These are phyloP conservation scores for Amblyjoppa fuscipennis DNA, from an alignment of 2,888 invertebrate species.

Conservation along the genomic window DNA sequence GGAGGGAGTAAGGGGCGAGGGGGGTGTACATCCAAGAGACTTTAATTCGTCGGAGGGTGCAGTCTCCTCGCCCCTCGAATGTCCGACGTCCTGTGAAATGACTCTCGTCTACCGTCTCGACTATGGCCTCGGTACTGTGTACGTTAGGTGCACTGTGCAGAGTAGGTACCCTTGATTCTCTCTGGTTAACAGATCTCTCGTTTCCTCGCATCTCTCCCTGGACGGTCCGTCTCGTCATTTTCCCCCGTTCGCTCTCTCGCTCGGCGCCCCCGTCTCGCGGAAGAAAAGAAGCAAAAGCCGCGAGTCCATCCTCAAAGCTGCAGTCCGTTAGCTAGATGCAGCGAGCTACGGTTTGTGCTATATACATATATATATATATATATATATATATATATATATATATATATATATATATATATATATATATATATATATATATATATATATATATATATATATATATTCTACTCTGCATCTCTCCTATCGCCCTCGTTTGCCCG, in stretches of 20 bases:
- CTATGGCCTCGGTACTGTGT: neutral
- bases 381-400: neutral
- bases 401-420: neutral
- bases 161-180: constrained; percentile 53
- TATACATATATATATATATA: neutral
- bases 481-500: constrained; percentile 61
- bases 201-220: constrained; percentile 11
- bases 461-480: constrained; percentile 71
- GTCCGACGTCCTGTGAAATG: constrained; percentile 54
- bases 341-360: constrained; percentile 28
- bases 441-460: neutral
- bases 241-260: constrained; percentile 33
- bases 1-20: neutral
- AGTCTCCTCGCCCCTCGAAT: constrained; percentile 36
- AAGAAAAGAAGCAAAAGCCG: constrained; percentile 77
- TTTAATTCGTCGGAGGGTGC: constrained; percentile 17
- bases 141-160: constrained; percentile 22
- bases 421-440: neutral
- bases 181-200: constrained; percentile 39
- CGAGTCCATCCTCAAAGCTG: constrained; percentile 82
- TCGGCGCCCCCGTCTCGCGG: constrained; percentile 38
- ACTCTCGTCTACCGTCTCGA: constrained; percentile 56
- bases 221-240: constrained; percentile 54
- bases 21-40: constrained; percentile 8
- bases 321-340: constrained; percentile 68